Evolutionary conservation across 2,113 vertebrate genomes (phyloP).

Genomic region (Chaenogobius annularis): DNA sequence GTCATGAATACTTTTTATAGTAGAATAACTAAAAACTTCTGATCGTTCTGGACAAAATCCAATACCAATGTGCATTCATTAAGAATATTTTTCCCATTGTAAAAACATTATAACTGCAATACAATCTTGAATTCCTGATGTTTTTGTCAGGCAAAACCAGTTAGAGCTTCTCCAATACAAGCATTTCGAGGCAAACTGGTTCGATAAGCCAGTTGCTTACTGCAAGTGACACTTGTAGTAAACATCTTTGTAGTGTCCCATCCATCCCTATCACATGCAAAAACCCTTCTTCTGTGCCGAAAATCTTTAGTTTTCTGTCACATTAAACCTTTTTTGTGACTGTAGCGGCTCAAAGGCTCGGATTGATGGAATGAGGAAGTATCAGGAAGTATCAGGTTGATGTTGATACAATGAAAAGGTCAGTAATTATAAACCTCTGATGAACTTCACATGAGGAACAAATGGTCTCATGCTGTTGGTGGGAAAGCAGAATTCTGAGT

Average conservation of each 20-base stretch:
- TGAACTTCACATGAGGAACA: conserved; percentile 36
- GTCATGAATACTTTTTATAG: too few relatives aligned
- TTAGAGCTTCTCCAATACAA: neutral
- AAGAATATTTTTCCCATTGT: too few relatives aligned
- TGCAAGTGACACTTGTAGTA: neutral
- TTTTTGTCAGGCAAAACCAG: neutral
- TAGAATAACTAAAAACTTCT: too few relatives aligned
- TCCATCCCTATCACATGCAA: neutral
- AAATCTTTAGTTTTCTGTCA: neutral
- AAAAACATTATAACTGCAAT: neutral
- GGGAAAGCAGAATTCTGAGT: neutral
- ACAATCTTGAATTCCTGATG: neutral
- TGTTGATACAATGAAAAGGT: conserved; percentile 53
- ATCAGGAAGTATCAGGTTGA: conserved; percentile 38
- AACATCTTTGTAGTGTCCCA: neutral
- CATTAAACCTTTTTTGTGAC: neutral
- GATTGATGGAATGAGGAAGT: conserved; percentile 49
- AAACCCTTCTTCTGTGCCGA: neutral
- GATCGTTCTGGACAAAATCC: too few relatives aligned
- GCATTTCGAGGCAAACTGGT: neutral
- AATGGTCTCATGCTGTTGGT: conserved; percentile 7
- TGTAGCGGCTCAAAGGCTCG: conserved; percentile 9
- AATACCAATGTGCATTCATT: too few relatives aligned
- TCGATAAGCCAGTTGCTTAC: neutral
- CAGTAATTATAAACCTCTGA: conserved; percentile 14